Base-by-base conservation (phyloP, 2,888 invertebrate species). In the Thecophora atra region DNA sequence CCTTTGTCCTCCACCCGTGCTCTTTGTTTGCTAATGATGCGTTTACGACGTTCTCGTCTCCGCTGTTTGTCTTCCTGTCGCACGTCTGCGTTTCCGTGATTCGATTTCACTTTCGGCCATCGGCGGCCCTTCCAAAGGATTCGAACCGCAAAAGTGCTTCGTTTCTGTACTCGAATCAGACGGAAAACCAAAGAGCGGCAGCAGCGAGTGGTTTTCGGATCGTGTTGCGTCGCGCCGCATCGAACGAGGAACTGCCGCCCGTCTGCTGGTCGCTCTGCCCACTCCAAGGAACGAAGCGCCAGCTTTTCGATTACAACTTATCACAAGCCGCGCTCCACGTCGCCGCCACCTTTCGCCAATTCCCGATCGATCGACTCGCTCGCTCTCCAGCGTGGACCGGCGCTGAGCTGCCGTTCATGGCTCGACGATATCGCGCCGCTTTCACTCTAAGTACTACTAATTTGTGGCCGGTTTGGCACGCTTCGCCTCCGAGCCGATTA, bases 341-440 rank as follows among this genome's bases (percentile, higher is more conserved):
- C 82, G 82, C 81, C 81, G n/a, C 37, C 11, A 37, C 37, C 37
- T 37, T 81, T 81, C 82, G 78, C 78, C 78, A 80, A 79, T 79
- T 76, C 17, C 8, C 68, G 54, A 68, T 42, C 52, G 19, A 56
- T n/a, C 30, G 1, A 42, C 21, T 56, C 65, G 54, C 37, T 30
- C 15, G 2, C 58, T 26, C 17, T 47, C 5, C 47, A 47, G 47
- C 4, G 37, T 37, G 37, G 37, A 37, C 37, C 11, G 7, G 37
- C 37, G 37, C 37, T 6, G 11, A 28, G 1, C 28, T 24, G 72
- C 65, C 73, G 72, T 73, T 72, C 72, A 76, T 67, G 70, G 63
- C 67, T 15, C 54, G 71, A 37, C 54, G 73, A 73, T 73, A 73
- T 73, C 71, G 65, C 66, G 24, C 60, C 60, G 1, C 5, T 47